Conservation (phyloP, 2,113 vertebrate species). For the Globicephala melas region DNA sequence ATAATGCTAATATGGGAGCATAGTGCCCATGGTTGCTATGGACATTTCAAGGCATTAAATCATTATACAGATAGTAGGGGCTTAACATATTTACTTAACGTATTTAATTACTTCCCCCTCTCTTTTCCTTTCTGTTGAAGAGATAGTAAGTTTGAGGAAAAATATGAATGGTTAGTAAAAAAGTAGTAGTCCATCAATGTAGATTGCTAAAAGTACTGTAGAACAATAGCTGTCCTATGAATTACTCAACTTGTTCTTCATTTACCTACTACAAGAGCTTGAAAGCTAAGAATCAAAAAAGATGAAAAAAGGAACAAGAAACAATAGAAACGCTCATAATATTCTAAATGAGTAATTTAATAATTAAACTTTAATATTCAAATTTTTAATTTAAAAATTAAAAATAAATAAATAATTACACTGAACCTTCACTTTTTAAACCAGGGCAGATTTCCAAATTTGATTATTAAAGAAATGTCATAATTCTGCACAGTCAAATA, state of each 20-base stretch:
- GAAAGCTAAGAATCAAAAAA: neutral
- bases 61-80: neutral
- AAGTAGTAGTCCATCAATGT: neutral
- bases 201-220: neutral
- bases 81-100: neutral
- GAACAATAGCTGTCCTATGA: neutral
- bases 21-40: neutral
- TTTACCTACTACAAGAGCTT: neutral
- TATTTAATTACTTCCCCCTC: neutral
- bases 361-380: neutral
- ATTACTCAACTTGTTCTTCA: neutral
- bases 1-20: neutral
- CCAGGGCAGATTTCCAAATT: neutral
- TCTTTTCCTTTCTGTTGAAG: neutral
- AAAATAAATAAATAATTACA: neutral
- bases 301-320: neutral
- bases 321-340: neutral
- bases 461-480: neutral
- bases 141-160: neutral
- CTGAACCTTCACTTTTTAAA: neutral
- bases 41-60: neutral
- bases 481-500: neutral
- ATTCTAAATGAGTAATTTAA: neutral
- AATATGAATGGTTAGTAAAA: neutral
- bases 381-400: neutral